Percentiles rank a stretch among this genome's conserved stretches.
Evolutionary conservation across 2,797 vertebrate species (phyloP).

Genomic region (Nothura maculosa): DNA sequence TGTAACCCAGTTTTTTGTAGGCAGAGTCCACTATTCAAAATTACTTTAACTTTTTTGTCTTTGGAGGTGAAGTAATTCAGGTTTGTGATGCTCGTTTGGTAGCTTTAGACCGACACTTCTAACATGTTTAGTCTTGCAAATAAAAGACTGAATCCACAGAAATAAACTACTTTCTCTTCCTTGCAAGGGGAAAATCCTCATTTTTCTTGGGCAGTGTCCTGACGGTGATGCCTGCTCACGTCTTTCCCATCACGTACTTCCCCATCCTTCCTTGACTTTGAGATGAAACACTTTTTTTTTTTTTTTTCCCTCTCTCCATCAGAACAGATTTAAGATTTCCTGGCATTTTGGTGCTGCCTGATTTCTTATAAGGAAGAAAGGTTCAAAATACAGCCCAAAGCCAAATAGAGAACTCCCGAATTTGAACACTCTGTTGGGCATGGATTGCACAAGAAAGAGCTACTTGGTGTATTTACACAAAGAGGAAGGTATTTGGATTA

Average conservation of each 20-base stretch:
- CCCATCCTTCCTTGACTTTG: background rate
- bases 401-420: background rate
- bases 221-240: background rate
- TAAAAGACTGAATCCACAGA: background rate
- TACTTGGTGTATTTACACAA: background rate
- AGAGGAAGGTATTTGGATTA: background rate
- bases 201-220: background rate
- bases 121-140: background rate
- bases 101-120: background rate
- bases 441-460: background rate
- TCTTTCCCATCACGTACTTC: accelerated
- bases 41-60: background rate
- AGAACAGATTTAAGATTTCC: background rate
- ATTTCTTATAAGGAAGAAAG: background rate
- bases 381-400: background rate
- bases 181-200: background rate
- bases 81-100: background rate
- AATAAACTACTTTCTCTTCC: background rate
- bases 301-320: background rate
- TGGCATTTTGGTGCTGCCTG: background rate
- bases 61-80: accelerated
- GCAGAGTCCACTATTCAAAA: background rate
- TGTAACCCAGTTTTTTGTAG: background rate
- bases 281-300: background rate
- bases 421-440: accelerated